Base-by-base conservation (phyloP, 2,113 vertebrate genomes). In the Nannospalax galili region DNA sequence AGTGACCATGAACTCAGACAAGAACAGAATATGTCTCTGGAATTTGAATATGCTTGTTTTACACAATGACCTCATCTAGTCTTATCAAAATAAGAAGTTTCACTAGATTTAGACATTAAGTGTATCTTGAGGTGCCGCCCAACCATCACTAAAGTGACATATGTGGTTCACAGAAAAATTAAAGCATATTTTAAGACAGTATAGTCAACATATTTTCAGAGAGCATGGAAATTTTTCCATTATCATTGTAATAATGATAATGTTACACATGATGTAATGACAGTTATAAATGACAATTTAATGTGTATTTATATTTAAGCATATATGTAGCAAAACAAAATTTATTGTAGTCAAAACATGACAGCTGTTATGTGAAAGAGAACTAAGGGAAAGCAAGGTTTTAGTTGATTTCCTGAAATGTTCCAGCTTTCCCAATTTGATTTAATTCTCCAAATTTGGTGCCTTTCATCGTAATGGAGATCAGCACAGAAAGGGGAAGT, bases 81-180 rank as follows among this genome's bases (percentile, higher is more conserved):
- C 26, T 82, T 19, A 92, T 14, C 20, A 94, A 95, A 84, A 64
- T 5, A 72, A 22, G 79, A 45, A 69, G 30, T 84, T 91, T 86
- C 64, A 79, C 4, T 6, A 45, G 4, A 64, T 82, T 1, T 78
- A 62, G 8, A 70, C 9, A 77, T 17, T 8, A 72, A 72, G 5
- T 45, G 69, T 67, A 3, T 78, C 73, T 87, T 48, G 15, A 75
- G 35, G 7, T 67, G 1, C 2, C 6, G 75, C 35, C 82, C 16
- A 1, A 72, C 60, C 9, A 22, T 56, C 26, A 58, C 32, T 64
- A 42, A 82, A 85, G 3, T 37, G 6, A 93, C 70, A 56, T 80
- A 90, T 17, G 3, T 56, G 1, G 20, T 92, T 62, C 58, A 42
- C 15, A 64, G 15, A 42, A 82, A 81, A 73, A 77, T 48, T 3